phyloP scores from a whole-genome alignment of 2,888 invertebrate genomes.

The Merodon equestris region DNA sequence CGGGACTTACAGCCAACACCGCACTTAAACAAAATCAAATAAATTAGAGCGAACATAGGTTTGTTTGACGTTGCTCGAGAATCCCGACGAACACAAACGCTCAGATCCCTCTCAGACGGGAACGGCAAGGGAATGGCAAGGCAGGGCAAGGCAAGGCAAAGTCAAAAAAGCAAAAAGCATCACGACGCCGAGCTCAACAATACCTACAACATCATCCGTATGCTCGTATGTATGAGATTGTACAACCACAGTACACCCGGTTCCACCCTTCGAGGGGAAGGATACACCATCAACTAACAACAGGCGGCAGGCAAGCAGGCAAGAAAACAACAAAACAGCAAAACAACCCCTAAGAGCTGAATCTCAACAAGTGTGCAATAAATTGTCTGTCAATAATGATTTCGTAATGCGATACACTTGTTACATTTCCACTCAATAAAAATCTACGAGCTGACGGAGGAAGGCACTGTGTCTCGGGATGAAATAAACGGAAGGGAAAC shows the following conservation, averaged over 20 bases:
- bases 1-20: constrained; percentile 48
- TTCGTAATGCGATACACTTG: constrained; percentile 72
- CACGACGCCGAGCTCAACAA: constrained; percentile 3
- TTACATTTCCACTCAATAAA: constrained; percentile 70
- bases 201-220: constrained; percentile 21
- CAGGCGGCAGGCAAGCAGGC: constrained; percentile 42
- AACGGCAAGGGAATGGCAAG: constrained; percentile 53
- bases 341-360: constrained; percentile 64
- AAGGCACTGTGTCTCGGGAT: constrained; percentile 62
- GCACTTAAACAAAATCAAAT: constrained; percentile 62
- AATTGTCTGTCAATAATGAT: constrained; percentile 72
- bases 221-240: neutral
- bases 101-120: constrained; percentile 10
- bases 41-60: constrained; percentile 61
- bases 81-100: constrained; percentile 24
- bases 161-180: constrained; percentile 36
- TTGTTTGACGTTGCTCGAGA: constrained; percentile 40
- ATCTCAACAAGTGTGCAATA: constrained; percentile 71
- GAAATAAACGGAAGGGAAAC: constrained; percentile 66
- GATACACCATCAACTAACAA: too few species aligned
- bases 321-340: constrained; percentile 39
- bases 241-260: neutral
- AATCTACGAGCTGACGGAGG: constrained; percentile 66
- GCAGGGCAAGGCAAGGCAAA: constrained; percentile 50
- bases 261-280: too few species aligned